Evolutionary conservation across 2,113 vertebrate species (phyloP).

Genomic region (Xiphias gladius): DNA sequence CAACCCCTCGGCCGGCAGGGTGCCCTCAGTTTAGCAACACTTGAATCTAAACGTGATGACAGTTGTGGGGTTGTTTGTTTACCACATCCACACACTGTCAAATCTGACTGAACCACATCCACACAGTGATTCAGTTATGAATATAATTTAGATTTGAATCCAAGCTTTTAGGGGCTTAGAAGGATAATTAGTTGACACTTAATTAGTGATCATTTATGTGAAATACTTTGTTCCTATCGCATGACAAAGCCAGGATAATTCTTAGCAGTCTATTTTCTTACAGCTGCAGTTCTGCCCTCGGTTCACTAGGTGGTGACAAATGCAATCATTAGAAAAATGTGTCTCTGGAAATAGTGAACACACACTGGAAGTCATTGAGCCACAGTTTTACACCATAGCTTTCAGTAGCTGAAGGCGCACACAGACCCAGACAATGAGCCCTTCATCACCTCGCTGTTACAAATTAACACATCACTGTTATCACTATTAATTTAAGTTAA

Average conservation of each 20-base stretch:
- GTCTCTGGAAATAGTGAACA: background rate
- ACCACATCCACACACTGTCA: too few relatives aligned
- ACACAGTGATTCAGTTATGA: background rate
- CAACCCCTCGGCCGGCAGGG: too few relatives aligned
- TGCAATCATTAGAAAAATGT: constrained; percentile 1
- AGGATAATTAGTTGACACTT: background rate
- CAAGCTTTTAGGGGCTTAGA: background rate
- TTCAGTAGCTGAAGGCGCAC: background rate
- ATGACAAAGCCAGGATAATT: background rate
- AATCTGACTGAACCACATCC: background rate
- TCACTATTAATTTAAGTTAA: background rate
- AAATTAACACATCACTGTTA: background rate
- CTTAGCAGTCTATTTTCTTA: background rate
- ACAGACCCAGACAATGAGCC: background rate
- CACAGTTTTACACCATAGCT: background rate
- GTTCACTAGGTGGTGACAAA: constrained; percentile 32
- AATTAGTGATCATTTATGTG: background rate
- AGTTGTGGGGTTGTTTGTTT: too few relatives aligned
- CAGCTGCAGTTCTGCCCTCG: constrained; percentile 9
- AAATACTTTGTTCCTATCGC: background rate
- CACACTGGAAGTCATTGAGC: background rate
- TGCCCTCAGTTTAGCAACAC: too few relatives aligned
- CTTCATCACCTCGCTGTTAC: background rate
- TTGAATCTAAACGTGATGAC: too few relatives aligned
- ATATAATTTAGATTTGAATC: background rate